Evolutionary conservation across 2,113 vertebrate genomes (phyloP).

Genomic region (Geococcyx californianus): DNA sequence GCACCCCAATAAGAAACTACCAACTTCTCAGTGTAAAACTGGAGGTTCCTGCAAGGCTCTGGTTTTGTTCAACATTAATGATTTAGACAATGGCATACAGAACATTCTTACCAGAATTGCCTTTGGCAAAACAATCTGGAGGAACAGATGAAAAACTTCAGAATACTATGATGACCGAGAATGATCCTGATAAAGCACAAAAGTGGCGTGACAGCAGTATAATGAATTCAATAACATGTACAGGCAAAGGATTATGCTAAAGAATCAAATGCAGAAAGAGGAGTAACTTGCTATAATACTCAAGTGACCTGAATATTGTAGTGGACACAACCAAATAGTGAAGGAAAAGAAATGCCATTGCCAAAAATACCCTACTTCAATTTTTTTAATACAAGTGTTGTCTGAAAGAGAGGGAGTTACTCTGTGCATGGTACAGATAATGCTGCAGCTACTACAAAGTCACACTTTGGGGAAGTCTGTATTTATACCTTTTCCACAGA

Average conservation of each 20-base stretch:
- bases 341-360: background rate
- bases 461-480: background rate
- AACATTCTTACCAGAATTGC: background rate
- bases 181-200: background rate
- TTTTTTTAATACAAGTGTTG: background rate
- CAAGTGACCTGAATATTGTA: background rate
- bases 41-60: background rate
- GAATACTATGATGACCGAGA: background rate
- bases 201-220: background rate
- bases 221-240: background rate
- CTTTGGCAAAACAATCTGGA: background rate
- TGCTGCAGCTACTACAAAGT: background rate
- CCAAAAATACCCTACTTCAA: accelerated
- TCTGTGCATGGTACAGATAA: background rate
- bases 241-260: background rate
- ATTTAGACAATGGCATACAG: background rate
- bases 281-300: background rate
- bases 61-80: background rate
- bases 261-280: background rate
- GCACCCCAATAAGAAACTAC: background rate
- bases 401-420: background rate
- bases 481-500: background rate
- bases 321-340: background rate
- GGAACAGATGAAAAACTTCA: background rate
- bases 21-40: background rate